These are phyloP conservation scores for Eueremaeus valkanovi DNA, from an alignment of 2,888 invertebrate genomes.

Conservation along the genomic window DNA sequence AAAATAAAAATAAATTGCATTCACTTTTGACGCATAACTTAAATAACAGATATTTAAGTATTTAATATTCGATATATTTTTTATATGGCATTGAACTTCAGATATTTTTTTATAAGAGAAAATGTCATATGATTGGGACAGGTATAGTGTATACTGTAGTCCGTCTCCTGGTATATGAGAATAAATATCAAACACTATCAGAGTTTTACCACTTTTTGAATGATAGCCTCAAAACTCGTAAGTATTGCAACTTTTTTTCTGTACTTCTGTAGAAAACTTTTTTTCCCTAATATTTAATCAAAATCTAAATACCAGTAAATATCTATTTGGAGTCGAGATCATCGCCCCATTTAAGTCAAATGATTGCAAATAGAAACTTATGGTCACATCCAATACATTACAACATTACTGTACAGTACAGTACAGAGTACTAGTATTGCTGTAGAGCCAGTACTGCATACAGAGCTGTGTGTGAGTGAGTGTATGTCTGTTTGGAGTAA, in stretches of 20 bases:
- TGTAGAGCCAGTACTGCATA: no score
- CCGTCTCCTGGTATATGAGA: neutral
- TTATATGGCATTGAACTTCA: conserved; percentile 29
- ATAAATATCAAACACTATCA: no score
- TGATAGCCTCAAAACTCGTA: neutral
- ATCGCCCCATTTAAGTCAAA: conserved; percentile 23
- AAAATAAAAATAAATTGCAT: conserved; percentile 10
- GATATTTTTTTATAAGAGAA: no score
- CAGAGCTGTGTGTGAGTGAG: neutral
- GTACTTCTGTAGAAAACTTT: neutral
- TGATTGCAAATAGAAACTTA: conserved; percentile 12
- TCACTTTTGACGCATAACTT: neutral
- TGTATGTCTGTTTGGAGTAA: neutral
- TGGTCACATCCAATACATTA: conserved; percentile 21
- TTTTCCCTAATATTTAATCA: neutral
- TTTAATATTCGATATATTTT: neutral
- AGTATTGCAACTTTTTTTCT: neutral
- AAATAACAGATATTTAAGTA: no score
- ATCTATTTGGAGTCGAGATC: neutral
- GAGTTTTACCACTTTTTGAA: neutral
- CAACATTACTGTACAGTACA: no score
- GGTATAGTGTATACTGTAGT: no score
- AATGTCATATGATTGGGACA: conserved; percentile 26
- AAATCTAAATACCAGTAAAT: conserved; percentile 22
- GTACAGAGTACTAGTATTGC: no score